Evolutionary conservation across 1,140 invertebrate species (phyloP).

Genomic region (Lordiphosa stackelbergi): DNA sequence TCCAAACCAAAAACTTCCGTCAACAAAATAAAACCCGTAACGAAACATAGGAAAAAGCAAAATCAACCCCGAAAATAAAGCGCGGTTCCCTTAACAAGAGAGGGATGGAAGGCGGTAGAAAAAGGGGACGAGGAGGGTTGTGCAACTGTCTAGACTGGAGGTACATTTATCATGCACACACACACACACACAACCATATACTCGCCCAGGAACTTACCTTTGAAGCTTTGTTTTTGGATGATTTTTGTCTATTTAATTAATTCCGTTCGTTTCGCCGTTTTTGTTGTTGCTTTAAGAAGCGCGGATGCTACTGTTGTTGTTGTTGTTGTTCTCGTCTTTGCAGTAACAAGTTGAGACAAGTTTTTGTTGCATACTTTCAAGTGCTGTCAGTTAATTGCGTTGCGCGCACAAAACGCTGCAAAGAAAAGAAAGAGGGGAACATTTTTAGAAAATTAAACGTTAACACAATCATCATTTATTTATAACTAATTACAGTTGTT

Average conservation of each 20-base stretch:
- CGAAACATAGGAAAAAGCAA: slow-evolving; percentile 38
- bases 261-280: slow-evolving; percentile 18
- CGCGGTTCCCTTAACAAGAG: slow-evolving; percentile 17
- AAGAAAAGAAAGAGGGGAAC: slow-evolving; percentile 21
- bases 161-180: slow-evolving; percentile 50
- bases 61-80: slow-evolving; percentile 64
- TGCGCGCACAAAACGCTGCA: slow-evolving; percentile 63
- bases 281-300: slow-evolving; percentile 17
- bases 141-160: slow-evolving; percentile 70
- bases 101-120: slow-evolving; percentile 1
- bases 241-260: slow-evolving; percentile 35
- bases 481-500: slow-evolving; percentile 7
- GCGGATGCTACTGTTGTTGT: slow-evolving; percentile 22
- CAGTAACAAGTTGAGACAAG: slow-evolving; percentile 52
- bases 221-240: slow-evolving; percentile 36
- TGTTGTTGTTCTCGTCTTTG: slow-evolving; percentile 25
- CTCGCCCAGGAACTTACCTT: slow-evolving; percentile 37
- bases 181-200: slow-evolving; percentile 6
- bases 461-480: neutral
- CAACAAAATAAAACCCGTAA: slow-evolving; percentile 52
- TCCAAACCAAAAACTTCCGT: slow-evolving; percentile 53
- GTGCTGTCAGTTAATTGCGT: slow-evolving; percentile 54
- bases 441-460: slow-evolving; percentile 1
- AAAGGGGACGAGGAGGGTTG: slow-evolving; percentile 21
- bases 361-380: slow-evolving; percentile 67